These are phyloP conservation scores for Ichneumon xanthorius DNA, from an alignment of 2,888 invertebrate species.

Conservation along the genomic window DNA sequence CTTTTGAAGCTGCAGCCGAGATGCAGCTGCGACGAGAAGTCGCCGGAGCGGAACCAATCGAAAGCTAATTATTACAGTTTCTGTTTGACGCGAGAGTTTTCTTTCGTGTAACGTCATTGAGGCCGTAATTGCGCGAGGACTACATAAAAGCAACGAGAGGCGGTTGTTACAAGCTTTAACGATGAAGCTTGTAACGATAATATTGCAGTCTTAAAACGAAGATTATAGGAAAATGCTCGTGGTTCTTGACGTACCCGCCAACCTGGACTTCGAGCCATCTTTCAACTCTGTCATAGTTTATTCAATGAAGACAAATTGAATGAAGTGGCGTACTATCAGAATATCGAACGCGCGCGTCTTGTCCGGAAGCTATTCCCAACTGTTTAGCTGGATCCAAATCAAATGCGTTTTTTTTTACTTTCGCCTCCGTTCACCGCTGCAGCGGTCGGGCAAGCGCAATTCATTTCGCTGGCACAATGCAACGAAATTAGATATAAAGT, in stretches of 20 bases:
- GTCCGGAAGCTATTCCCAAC: not conserved
- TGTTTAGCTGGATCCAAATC: not conserved
- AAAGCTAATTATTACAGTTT: not conserved
- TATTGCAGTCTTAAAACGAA: too few species aligned
- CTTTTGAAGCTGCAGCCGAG: not conserved
- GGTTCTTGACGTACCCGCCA: too few species aligned
- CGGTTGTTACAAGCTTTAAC: not conserved
- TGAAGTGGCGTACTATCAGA: not conserved
- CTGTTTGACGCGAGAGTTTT: not conserved
- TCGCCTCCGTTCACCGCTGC: not conserved
- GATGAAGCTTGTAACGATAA: not conserved
- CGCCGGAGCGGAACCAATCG: not conserved
- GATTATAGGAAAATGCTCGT: too few species aligned
- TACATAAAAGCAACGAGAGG: not conserved
- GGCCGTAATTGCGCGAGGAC: not conserved
- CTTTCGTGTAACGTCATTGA: not conserved
- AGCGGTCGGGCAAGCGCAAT: not conserved
- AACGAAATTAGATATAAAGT: conserved; percentile 46
- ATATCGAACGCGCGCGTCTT: not conserved
- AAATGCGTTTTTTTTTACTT: not conserved
- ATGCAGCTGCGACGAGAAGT: not conserved
- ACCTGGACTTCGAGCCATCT: too few species aligned
- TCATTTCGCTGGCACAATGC: conserved; percentile 46
- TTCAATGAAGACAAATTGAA: too few species aligned
- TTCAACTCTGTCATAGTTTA: too few species aligned